Evolutionary conservation across 2,113 vertebrate species (phyloP), one percentile per base, ranked within the genome.

Genomic region (Columba janthina): DNA sequence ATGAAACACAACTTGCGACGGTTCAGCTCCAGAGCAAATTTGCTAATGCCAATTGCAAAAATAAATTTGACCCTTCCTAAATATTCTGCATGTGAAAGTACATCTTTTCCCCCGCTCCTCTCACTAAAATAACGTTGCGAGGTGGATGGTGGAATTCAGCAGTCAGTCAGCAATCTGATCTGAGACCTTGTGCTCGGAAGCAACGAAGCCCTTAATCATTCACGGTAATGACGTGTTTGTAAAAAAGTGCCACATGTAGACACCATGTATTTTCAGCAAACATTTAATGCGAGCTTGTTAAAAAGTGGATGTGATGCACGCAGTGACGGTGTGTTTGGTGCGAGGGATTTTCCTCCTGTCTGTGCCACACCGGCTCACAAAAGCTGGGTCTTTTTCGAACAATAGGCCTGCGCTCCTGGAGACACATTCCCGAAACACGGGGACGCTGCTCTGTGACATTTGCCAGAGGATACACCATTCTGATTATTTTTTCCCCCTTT

Each of bases 151-250:
- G 93, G 85, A 83, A 92, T 85, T 72, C 75, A 53, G 85, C 78
- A 46, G 80, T 83, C 91, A 72, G 75, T 57, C 88, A 11, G 34
- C 70, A 51, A 40, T 84, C 76, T 10, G 62, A 91, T 54, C 46
- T 0, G 8, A 94, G 89, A 84, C 85, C 58, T 90, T 94, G 95
- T 73, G 24, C 95, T 40, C 89, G 94, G 93, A 95, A 97, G 94
- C 91, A 84, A 72, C 34, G 94, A 95, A 93, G 94, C 96, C 91
- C 86, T 93, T 95, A 72, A 91, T 96, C 94, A 96, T 91, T 96
- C 60, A 67, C 34, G 22, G 96, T 89, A 92, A 95, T 75, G 91
- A 89, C 89, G 44, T 1, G 40, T 82, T 93, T 38, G 91, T 88
- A 74, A 97, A 83, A 76, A 85, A 89, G 93, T 38, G 89, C 91